Evolutionary conservation across 2,888 invertebrate genomes (phyloP), one percentile per base, ranked within the genome.

Genomic region (Microdon myrmicae): DNA sequence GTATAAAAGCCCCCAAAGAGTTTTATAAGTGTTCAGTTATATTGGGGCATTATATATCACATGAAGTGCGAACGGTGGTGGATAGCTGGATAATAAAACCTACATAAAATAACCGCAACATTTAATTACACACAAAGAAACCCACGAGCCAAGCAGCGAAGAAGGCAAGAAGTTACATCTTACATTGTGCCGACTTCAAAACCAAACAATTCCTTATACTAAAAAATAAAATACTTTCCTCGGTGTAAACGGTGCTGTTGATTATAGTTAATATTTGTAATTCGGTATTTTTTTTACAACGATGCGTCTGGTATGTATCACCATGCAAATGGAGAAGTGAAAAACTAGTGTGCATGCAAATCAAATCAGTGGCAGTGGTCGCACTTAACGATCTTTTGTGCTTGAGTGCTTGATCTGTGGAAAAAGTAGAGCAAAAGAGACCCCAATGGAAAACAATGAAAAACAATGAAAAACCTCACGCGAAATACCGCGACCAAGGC

Each of bases 1-100:
- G 71, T 75, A 75, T 75, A 75, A 75, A 75, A 75, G 74, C 73
- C 71, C 72, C 70, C 70, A 71, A 69, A 70, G 69, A 69, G 67
- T 68, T 72, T 73, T 72, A 68, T 68, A 67, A 71, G 70, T 71
- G 72, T 72, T 75, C 75, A 75, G 75, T 75, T 70, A 68, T 71
- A 69, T 68, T 70, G 71, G 67, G 69, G 64, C 69, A 69, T 71
- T 71, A 70, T 69, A 70, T 68, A 69, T 49, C 39, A 55, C 45
- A 56, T 51, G 51, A 64, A 51, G 61, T 64, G 56, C 44, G 31
- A 61, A 61, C 61, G 61, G 44, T 49, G 34, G 41, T 51, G 39
- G 56, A 32, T 61, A 26, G 23, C n/a, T n/a, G n/a, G n/a, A n/a
- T n/a, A n/a, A n/a, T n/a, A n/a, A n/a, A n/a, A n/a, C n/a, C n/a